Evolutionary conservation across 2,797 vertebrate species (phyloP).

Genomic region (Gambelia wislizenii): DNA sequence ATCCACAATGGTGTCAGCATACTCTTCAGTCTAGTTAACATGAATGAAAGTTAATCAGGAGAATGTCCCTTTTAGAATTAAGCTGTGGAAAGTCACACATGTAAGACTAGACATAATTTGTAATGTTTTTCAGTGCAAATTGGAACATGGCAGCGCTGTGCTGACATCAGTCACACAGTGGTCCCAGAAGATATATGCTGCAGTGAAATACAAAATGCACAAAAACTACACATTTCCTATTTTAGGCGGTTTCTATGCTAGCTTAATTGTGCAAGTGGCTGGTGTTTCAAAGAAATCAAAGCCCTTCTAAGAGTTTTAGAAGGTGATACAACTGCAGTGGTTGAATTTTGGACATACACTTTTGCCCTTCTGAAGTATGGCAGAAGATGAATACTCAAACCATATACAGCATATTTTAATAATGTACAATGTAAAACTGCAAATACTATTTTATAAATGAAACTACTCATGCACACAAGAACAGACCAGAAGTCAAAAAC

Average conservation of each 20-base stretch:
- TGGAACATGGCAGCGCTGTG: slow-evolving; percentile 13
- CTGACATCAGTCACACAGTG: neutral
- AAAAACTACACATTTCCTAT: neutral
- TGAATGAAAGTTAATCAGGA: slow-evolving; percentile 14
- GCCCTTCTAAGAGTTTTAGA: neutral
- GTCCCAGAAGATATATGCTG: neutral
- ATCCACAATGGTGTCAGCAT: slow-evolving; percentile 5
- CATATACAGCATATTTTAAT: neutral
- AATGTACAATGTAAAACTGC: neutral
- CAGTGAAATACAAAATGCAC: neutral
- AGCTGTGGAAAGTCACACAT: slow-evolving; percentile 5
- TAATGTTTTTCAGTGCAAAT: neutral
- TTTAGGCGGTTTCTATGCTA: neutral
- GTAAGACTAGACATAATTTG: neutral
- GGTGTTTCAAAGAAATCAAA: neutral
- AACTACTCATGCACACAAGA: neutral
- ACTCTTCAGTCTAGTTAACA: slow-evolving; percentile 3
- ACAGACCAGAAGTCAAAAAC: neutral
- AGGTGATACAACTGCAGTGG: neutral
- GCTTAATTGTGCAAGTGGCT: neutral
- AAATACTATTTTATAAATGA: neutral
- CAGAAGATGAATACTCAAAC: neutral
- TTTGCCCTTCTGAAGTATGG: neutral
- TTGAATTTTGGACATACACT: neutral
- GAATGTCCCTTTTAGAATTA: neutral